Conservation (phyloP, 2,113 vertebrate genomes). For the Odontesthes bonariensis region DNA sequence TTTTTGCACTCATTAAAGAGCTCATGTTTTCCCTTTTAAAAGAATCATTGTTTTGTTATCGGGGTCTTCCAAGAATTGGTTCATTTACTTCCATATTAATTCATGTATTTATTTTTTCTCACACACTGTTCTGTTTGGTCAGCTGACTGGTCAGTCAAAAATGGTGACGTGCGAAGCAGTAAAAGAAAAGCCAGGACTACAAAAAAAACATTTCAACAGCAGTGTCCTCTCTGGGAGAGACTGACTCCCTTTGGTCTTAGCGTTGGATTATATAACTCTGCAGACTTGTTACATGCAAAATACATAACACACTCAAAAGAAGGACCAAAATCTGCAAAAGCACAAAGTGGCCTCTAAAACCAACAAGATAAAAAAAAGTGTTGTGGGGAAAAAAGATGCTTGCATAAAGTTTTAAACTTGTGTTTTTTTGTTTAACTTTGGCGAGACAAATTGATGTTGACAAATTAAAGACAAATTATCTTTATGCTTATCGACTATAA, state of each 20-base stretch:
- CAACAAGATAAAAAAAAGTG: not conserved
- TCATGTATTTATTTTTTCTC: too few species aligned
- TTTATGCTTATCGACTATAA: not conserved
- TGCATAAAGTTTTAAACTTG: not conserved
- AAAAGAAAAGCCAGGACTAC: not conserved
- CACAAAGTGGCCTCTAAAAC: not conserved
- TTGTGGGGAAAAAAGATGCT: not conserved
- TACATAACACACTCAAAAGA: not conserved
- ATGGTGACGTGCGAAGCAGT: too few species aligned
- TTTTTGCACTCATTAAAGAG: too few species aligned
- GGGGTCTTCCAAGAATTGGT: too few species aligned
- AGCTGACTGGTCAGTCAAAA: not conserved
- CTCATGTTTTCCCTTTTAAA: too few species aligned
- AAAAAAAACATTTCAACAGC: not conserved
- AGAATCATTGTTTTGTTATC: too few species aligned
- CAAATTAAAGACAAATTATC: too few species aligned
- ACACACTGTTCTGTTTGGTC: not conserved
- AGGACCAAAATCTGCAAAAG: not conserved
- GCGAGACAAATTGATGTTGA: not conserved
- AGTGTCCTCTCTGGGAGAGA: not conserved
- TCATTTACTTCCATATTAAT: too few species aligned
- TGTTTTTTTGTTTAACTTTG: not conserved
- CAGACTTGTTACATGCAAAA: slow-evolving; percentile 7
- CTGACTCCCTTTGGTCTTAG: not conserved
- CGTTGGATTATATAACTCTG: too few species aligned